phyloP scores from a whole-genome alignment of 2,113 vertebrate genomes.

The Bubalus kerabau region DNA sequence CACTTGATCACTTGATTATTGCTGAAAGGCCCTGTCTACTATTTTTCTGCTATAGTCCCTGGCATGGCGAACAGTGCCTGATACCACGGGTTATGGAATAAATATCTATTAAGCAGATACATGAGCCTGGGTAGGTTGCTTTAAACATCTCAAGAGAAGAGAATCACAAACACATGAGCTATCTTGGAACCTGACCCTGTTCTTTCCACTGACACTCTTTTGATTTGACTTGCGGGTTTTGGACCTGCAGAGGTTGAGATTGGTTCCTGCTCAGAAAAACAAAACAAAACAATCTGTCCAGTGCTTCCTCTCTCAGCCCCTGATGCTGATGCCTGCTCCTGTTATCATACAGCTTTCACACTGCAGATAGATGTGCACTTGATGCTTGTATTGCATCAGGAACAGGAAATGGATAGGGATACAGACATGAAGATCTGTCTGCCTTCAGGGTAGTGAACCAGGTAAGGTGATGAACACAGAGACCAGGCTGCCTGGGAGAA shows the following conservation, averaged over 20 bases:
- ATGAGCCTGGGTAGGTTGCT: not conserved
- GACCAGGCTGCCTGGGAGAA: too few species aligned
- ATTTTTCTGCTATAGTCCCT: not conserved
- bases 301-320: not conserved
- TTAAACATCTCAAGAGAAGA: not conserved
- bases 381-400: not conserved
- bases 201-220: not conserved
- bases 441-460: not conserved
- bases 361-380: accelerated
- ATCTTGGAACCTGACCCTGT: not conserved
- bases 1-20: not conserved
- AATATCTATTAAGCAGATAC: not conserved
- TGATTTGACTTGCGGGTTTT: not conserved
- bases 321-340: not conserved
- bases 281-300: not conserved
- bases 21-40: not conserved
- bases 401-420: not conserved
- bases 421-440: not conserved
- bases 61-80: not conserved
- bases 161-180: not conserved
- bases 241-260: not conserved
- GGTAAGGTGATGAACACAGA: not conserved
- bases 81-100: not conserved
- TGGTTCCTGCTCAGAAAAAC: not conserved
- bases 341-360: too few species aligned